Conservation (phyloP, 35 echinoderm and acorn worm species). For the Lytechinus variegatus region DNA sequence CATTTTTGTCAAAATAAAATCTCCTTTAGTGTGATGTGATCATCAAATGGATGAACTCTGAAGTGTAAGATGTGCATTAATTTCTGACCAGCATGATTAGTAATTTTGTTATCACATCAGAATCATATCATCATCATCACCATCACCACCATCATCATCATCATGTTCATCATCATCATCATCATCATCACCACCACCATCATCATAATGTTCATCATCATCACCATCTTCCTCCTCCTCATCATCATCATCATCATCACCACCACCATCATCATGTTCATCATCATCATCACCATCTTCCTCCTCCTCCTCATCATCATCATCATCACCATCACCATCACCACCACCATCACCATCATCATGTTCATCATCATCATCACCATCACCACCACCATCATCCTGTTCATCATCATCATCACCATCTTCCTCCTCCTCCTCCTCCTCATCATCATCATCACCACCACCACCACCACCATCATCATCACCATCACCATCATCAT, state of each 20-base stretch:
- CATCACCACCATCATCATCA: not conserved
- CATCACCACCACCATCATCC: not conserved
- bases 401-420: not conserved
- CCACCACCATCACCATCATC: not conserved
- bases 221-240: not conserved
- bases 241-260: not conserved
- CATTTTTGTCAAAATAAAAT: no score
- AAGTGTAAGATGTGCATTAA: no score
- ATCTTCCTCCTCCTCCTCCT: no score
- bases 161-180: not conserved
- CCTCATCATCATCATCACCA: not conserved
- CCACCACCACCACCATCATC: not conserved
- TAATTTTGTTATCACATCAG: no score
- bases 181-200: not conserved
- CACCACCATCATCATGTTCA: not conserved
- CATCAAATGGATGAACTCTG: no score
- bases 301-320: not conserved
- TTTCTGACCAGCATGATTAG: no score
- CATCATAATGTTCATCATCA: not conserved
- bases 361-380: not conserved
- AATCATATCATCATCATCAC: no score
- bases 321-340: not conserved
- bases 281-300: not conserved
- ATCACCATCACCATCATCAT: not conserved
- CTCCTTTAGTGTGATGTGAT: no score